These are phyloP conservation scores for Candidula unifasciata DNA, from an alignment of 2,888 invertebrate species.

Conservation along the genomic window DNA sequence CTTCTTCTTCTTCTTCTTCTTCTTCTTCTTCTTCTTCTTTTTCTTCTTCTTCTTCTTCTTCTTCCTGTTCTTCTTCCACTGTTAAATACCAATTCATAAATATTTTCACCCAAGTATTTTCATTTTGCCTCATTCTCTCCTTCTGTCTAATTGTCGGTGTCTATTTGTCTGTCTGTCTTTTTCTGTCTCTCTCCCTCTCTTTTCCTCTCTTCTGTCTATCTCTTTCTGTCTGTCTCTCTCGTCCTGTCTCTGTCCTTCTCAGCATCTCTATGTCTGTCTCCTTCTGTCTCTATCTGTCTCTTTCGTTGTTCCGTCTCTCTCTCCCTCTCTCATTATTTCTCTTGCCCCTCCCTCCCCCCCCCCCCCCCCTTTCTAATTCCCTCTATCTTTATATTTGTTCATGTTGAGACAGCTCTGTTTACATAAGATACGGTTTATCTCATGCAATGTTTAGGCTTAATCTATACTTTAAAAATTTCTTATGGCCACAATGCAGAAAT, in stretches of 20 bases:
- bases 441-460: too few species aligned
- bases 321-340: neutral
- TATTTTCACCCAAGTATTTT: neutral
- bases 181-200: neutral
- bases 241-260: neutral
- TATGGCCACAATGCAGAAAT: too few species aligned
- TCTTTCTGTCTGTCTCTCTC: neutral
- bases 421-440: too few species aligned
- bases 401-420: too few species aligned
- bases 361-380: too few species aligned
- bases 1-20: conserved; percentile 1
- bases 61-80: too few species aligned
- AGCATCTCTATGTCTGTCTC: neutral
- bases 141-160: neutral
- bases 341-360: neutral
- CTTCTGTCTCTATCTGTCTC: neutral
- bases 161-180: neutral
- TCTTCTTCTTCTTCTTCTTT: neutral
- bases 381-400: too few species aligned
- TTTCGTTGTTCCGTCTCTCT: neutral
- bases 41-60: neutral
- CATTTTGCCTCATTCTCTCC: neutral
- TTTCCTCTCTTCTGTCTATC: neutral
- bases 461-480: too few species aligned
- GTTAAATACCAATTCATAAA: too few species aligned